phyloP scores from a whole-genome alignment of 2,888 invertebrate genomes.

The Steinernema scapterisci region DNA sequence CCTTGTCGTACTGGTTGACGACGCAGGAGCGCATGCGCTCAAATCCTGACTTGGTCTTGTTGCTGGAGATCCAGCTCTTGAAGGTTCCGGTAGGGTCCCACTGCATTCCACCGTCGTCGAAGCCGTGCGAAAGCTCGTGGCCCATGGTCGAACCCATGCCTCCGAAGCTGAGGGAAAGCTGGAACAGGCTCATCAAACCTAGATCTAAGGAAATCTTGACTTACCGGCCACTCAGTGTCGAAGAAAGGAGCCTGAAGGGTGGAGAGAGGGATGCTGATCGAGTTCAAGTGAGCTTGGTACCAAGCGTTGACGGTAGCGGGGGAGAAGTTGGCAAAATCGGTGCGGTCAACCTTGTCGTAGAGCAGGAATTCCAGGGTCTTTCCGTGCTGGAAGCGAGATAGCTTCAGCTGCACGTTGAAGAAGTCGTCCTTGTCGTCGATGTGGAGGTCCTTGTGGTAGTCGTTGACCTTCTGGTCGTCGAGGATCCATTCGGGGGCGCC shows the following conservation, averaged over 20 bases:
- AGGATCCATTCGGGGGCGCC: constrained; percentile 23
- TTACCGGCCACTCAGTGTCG: constrained; percentile 27
- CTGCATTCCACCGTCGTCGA: constrained; percentile 37
- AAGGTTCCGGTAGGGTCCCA: constrained; percentile 33
- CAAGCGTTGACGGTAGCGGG: constrained; percentile 37
- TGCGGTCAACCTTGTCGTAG: constrained; percentile 18
- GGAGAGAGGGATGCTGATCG: constrained; percentile 35
- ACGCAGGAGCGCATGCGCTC: constrained; percentile 33
- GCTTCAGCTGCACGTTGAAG: constrained; percentile 31
- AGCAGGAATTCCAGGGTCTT: constrained; percentile 8
- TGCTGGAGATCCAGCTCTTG: constrained; percentile 16
- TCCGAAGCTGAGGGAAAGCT: constrained; percentile 36
- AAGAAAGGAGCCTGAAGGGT: constrained; percentile 33
- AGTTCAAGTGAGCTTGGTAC: constrained; percentile 34
- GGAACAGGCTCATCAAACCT: not conserved
- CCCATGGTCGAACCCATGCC: constrained; percentile 35
- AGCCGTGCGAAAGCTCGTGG: constrained; percentile 37
- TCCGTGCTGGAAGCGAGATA: constrained; percentile 8
- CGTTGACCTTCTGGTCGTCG: constrained; percentile 15
- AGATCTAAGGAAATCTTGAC: not conserved
- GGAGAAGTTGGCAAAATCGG: constrained; percentile 27
- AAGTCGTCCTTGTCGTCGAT: constrained; percentile 9
- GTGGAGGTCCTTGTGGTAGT: constrained; percentile 21
- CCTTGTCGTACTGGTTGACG: constrained; percentile 33
- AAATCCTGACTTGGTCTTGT: constrained; percentile 31